Evolutionary conservation across 2,888 invertebrate genomes (phyloP).

Genomic region (Dasysyrphus albostriatus): DNA sequence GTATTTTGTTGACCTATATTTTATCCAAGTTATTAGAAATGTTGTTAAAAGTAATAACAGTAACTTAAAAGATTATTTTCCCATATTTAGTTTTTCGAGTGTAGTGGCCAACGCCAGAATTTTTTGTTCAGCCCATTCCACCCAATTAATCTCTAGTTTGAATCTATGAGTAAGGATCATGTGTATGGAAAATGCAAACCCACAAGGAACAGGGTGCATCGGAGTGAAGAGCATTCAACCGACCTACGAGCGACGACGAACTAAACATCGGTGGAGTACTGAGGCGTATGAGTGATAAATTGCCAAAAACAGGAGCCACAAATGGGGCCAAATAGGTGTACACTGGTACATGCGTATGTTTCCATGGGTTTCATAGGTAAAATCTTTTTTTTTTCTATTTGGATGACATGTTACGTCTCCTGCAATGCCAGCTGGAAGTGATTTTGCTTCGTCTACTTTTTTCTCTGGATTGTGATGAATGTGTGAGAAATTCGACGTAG

Average conservation of each 20-base stretch:
- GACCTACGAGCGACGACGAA: conserved; percentile 10
- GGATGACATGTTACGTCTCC: conserved; percentile 44
- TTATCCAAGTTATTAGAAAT: background rate
- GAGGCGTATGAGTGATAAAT: conserved; percentile 69
- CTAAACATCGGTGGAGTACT: conserved; percentile 37
- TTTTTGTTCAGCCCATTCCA: conserved; percentile 58
- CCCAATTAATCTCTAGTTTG: conserved; percentile 58
- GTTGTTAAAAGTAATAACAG: background rate
- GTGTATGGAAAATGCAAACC: conserved; percentile 30
- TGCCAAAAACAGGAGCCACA: conserved; percentile 50
- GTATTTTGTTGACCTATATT: background rate
- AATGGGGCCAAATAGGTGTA: conserved; percentile 19
- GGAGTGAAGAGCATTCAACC: background rate
- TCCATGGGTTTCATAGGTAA: conserved; percentile 19
- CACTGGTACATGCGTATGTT: conserved; percentile 45
- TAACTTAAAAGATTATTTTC: background rate
- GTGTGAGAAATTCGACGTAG: conserved; percentile 40
- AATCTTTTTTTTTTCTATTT: background rate
- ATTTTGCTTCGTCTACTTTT: conserved; percentile 43
- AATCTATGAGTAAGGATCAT: conserved; percentile 40
- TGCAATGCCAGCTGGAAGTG: conserved; percentile 47
- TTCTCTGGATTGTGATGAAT: conserved; percentile 49
- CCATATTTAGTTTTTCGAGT: conserved; percentile 12
- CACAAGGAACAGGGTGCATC: conserved; percentile 24
- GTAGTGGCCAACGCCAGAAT: background rate